phyloP scores from a whole-genome alignment of 2,797 vertebrate genomes.

The Brachymystax lenok region DNA sequence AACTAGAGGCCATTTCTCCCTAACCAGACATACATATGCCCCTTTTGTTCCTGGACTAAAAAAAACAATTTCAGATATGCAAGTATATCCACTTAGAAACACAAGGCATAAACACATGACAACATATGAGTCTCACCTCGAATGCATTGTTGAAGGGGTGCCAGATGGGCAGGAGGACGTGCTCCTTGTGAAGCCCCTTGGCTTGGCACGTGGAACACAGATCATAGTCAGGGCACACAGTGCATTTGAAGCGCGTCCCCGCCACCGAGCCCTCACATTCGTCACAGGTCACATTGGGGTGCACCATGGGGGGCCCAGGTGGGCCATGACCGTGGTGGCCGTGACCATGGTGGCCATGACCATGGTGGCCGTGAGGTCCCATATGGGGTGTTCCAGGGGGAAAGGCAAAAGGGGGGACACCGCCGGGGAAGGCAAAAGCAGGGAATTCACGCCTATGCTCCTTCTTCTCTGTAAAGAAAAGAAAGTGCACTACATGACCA shows the following conservation, averaged over 20 bases:
- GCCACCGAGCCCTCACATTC: slow-evolving; percentile 86
- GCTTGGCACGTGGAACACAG: slow-evolving; percentile 88
- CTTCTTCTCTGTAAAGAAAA: slow-evolving; percentile 82
- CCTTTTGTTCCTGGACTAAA: neutral
- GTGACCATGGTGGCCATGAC: slow-evolving; percentile 40
- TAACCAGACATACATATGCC: neutral
- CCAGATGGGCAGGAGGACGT: slow-evolving; percentile 87
- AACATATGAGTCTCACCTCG: slow-evolving; percentile 73
- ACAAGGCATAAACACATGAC: too few species aligned
- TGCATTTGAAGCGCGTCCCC: slow-evolving; percentile 93
- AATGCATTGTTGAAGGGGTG: slow-evolving; percentile 76
- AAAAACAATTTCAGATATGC: too few species aligned
- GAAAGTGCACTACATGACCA: neutral
- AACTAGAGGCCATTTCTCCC: neutral
- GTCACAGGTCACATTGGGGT: slow-evolving; percentile 88
- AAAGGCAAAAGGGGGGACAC: slow-evolving; percentile 58
- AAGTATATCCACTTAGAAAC: too few species aligned
- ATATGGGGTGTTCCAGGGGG: slow-evolving; percentile 46
- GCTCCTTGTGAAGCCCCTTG: slow-evolving; percentile 87
- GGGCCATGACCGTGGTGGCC: slow-evolving; percentile 48
- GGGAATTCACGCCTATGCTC: slow-evolving; percentile 89
- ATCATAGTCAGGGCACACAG: slow-evolving; percentile 89
- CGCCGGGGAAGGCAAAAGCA: slow-evolving; percentile 76
- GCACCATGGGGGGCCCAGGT: slow-evolving; percentile 62
- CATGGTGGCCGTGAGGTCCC: slow-evolving; percentile 63